Evolutionary conservation across 2,113 vertebrate species (phyloP), one percentile per base, ranked within the genome.

Genomic region (Cyanoramphus novaezelandiae): DNA sequence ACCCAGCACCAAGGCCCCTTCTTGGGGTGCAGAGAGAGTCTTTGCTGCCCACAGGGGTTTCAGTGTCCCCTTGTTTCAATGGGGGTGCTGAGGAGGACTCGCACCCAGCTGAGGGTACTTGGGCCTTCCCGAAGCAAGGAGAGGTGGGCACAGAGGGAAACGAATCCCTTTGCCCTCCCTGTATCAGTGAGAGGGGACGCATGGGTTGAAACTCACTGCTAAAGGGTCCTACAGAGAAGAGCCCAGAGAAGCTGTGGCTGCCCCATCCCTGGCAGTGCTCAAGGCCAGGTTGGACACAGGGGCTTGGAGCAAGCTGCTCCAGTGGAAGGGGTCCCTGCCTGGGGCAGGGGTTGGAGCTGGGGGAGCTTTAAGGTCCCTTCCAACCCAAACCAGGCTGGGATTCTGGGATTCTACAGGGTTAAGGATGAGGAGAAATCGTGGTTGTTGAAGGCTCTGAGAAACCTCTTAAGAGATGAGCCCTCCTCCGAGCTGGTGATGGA

Each of bases 191-290:
- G 39, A 37, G 6, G 27, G 46, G 46, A 27, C 0, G 1, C 27
- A 2, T 15, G 0, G 0, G 9, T 24, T 2, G 8, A 16, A 62
- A 50, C 1, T 20, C 21, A 19, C 57, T 46, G 47, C 67, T n/a
- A 29, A 10, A 33, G 21, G 44, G 16, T 33, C n/a, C 43, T 50
- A 11, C 15, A 59, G 57, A 6, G 33, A 59, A 24, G 33, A 15
- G 33, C 33, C 20, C 33, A 23, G 57, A n/a, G 31, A 21, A 57
- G 55, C 55, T n/a, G 55, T n/a, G 55, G 57, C 57, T 59, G 57
- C 57, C 33, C 33, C 21, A 59, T 59, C 57, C 33, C 33, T 59
- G 53, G 55, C 55, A 59, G 55, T 59, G 55, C 0, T n/a, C 13
- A 23, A 59, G 55, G 55, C 31, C 33, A 59, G 20, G 1, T 23